Percentiles rank a stretch among this genome's conserved stretches.
These are phyloP conservation scores for Rhadina sibilatrix DNA, from an alignment of 2,113 vertebrate genomes.

Conservation along the genomic window DNA sequence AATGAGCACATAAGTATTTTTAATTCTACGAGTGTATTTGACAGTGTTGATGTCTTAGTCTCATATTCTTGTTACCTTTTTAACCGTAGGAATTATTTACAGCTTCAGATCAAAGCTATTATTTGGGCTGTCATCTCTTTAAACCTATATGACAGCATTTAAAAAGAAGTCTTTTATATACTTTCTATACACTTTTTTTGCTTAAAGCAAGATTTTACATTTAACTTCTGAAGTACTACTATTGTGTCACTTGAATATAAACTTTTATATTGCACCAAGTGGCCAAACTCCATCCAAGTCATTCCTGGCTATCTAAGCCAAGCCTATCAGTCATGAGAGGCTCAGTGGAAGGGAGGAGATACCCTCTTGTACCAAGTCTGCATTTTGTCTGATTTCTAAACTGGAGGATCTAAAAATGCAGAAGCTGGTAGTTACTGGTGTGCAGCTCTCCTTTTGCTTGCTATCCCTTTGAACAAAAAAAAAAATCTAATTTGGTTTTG, in stretches of 20 bases:
- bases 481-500: background rate
- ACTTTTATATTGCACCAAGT: background rate
- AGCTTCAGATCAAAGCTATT: constrained; percentile 2
- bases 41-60: background rate
- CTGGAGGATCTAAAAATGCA: background rate
- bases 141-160: background rate
- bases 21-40: background rate
- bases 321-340: background rate
- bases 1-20: background rate
- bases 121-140: background rate
- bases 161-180: background rate
- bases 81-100: constrained; percentile 14
- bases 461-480: background rate
- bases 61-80: background rate
- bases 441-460: background rate
- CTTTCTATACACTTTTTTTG: background rate
- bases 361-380: background rate
- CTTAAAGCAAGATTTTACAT: background rate
- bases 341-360: background rate
- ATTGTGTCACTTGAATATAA: background rate
- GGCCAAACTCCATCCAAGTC: background rate
- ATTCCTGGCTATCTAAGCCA: background rate
- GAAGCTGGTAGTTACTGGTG: background rate
- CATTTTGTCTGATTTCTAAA: background rate
- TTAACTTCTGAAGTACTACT: background rate